Conservation (phyloP, 2,113 vertebrate genomes). For the Semnornis frantzii region DNA sequence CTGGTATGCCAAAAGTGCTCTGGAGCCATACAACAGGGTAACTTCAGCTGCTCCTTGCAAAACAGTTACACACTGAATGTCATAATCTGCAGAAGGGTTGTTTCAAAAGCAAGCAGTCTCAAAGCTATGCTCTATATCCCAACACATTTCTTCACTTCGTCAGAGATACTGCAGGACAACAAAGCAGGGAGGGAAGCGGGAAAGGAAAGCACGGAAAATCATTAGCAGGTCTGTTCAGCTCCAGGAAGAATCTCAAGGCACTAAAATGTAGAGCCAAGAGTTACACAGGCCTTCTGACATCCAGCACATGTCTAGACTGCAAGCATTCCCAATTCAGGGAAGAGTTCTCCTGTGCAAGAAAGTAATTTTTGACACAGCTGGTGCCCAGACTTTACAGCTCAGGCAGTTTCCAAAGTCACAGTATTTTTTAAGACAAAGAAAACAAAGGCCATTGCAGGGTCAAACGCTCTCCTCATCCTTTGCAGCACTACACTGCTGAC, state of each 20-base stretch:
- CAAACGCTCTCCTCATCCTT: background rate
- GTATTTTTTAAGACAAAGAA: conserved; percentile 25
- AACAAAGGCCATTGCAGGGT: background rate
- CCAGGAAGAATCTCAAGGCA: background rate
- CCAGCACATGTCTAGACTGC: background rate
- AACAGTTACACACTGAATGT: background rate
- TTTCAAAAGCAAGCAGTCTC: background rate
- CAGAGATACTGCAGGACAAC: background rate
- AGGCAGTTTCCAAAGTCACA: background rate
- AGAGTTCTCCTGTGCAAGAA: background rate
- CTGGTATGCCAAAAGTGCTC: background rate
- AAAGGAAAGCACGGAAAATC: background rate
- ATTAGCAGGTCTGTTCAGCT: background rate
- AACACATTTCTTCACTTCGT: background rate
- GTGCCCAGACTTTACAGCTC: conserved; percentile 13
- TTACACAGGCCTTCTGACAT: background rate
- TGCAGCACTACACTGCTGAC: background rate
- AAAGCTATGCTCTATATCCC: background rate
- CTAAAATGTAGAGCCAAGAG: background rate
- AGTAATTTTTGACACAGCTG: background rate
- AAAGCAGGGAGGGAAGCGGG: background rate
- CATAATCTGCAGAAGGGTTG: background rate
- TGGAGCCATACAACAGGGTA: background rate
- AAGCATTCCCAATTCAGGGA: background rate
- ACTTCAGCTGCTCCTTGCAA: background rate